Evolutionary conservation across 2,113 vertebrate species (phyloP).

Genomic region (Hippocampus comes): DNA sequence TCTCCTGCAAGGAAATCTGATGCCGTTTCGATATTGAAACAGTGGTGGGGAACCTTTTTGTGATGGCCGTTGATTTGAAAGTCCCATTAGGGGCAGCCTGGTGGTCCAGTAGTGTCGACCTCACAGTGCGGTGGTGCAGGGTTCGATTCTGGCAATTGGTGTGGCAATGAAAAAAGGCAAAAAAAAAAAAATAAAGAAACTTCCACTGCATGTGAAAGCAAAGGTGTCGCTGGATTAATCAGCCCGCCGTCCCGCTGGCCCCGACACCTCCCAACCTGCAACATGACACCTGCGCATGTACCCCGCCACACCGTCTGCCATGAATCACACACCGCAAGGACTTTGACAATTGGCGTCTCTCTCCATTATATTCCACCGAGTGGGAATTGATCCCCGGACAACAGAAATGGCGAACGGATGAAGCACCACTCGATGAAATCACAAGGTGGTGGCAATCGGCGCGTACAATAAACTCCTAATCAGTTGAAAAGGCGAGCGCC

Average conservation of each 20-base stretch:
- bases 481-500: conserved; percentile 1
- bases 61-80: no score
- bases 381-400: conserved; percentile 30
- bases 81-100: no score
- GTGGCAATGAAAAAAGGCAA: no score
- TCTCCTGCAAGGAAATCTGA: no score
- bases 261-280: conserved; percentile 53
- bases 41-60: no score
- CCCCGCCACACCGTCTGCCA: conserved; percentile 36
- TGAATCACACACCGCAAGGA: conserved; percentile 12
- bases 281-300: conserved; percentile 46
- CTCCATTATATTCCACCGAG: conserved; percentile 11
- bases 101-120: no score
- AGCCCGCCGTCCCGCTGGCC: conserved; percentile 40
- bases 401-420: conserved; percentile 13
- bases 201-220: conserved; percentile 39
- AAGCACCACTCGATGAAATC: conserved; percentile 34
- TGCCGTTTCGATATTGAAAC: no score
- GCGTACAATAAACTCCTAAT: conserved; percentile 18
- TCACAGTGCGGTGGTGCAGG: no score
- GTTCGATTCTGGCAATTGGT: no score
- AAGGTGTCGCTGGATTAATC: conserved; percentile 69
- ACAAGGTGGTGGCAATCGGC: conserved; percentile 22
- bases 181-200: not conserved
- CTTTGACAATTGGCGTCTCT: conserved; percentile 37